Base-by-base conservation (phyloP, 2,113 vertebrate species). In the Apaloderma vittatum region DNA sequence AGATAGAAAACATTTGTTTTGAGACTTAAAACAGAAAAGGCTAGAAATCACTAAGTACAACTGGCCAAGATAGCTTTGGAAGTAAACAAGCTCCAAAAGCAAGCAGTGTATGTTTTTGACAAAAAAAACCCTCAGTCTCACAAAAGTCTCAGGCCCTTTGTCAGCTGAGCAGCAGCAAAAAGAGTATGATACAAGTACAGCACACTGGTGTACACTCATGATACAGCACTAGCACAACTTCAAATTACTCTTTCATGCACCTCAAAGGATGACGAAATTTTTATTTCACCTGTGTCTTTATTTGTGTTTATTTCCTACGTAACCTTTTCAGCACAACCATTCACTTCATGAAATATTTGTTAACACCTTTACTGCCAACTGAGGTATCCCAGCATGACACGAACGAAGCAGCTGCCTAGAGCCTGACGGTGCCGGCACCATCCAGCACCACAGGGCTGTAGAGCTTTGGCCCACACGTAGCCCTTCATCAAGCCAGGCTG, bases 81-180 rank as follows among this genome's bases (percentile, higher is more conserved):
- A 73, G 12, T 24, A 71, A 90, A 76, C n/a, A 93, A 92, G 71
- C 30, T 63, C 36, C 77, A 82, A 29, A 89, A 76, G 20, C 61
- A 88, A 23, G 20, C 0, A 2, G 4, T 5, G 48, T 2, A 0
- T 21, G 15, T 32, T 93, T 94, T 34, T 79, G 37, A 85, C 1
- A 3, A 61, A 79, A 59, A 12, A 58, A 72, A 71, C 11, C 34
- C 75, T 54, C 67, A 45, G 57, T 23, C 36, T 62, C 46, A 5
- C 17, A 11, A 3, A 67, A 70, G 49, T 20, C 45, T 82, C 58
- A 36, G 49, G 61, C 46, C 37, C 22, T 67, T 20, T 57, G 32
- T 36, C 37, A 85, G 40, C 62, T 70, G 40, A 68, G 45, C 45
- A 61, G 61, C 11, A 85, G 32, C 81, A 75, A 12, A 1, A 18